These are phyloP conservation scores for Hirtodrosophila alboralis DNA, from an alignment of 2,888 invertebrate genomes.

Conservation along the genomic window DNA sequence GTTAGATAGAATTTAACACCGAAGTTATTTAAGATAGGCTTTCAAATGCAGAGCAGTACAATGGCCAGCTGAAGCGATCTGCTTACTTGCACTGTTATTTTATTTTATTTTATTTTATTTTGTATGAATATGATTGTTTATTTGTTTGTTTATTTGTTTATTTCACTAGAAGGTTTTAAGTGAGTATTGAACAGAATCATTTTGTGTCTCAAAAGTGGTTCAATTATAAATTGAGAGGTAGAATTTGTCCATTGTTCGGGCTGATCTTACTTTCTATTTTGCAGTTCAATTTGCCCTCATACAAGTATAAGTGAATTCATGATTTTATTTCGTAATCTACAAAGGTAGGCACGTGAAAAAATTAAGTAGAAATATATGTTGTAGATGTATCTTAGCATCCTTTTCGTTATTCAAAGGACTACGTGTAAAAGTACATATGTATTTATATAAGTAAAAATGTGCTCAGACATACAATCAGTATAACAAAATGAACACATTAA, in stretches of 20 bases:
- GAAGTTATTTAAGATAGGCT: too few relatives aligned
- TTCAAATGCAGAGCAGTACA: too few relatives aligned
- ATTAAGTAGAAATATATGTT: conserved; percentile 20
- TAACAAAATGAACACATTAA: conserved; percentile 10
- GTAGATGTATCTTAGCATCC: conserved; percentile 11
- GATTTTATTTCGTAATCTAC: conserved; percentile 59
- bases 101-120: too few relatives aligned
- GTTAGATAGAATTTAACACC: too few relatives aligned
- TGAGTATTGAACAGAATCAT: too few relatives aligned
- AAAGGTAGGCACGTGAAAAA: conserved; percentile 22
- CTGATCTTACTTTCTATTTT: conserved; percentile 44
- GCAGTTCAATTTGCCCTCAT: conserved; percentile 68
- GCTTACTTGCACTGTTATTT: too few relatives aligned
- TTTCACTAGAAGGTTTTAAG: too few relatives aligned
- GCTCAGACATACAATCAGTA: background rate
- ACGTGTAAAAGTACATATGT: background rate
- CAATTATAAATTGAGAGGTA: background rate
- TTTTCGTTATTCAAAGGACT: conserved; percentile 25
- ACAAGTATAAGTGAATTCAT: conserved; percentile 69
- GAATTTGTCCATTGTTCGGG: background rate
- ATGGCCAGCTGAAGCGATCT: too few relatives aligned
- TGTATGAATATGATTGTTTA: too few relatives aligned
- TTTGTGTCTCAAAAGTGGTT: background rate
- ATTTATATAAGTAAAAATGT: background rate
- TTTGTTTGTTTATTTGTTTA: too few relatives aligned